A percentile compares a stretch with the other conserved stretches of the same genome.
Evolutionary conservation across 2,888 invertebrate genomes (phyloP).

Genomic region (Leptogaster cylindrica): DNA sequence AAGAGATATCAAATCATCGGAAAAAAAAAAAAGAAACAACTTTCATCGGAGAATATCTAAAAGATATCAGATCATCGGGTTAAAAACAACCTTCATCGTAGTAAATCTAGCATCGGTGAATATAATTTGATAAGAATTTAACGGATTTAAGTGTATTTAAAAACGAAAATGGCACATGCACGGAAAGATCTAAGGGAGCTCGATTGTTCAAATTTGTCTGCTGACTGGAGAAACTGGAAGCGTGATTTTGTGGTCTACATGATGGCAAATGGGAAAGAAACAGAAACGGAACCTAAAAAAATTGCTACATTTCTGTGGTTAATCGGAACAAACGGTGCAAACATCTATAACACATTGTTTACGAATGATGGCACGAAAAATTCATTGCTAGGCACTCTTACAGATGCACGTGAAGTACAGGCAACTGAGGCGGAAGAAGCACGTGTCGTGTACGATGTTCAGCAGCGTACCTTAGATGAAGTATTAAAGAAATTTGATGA

Average conservation of each 20-base stretch:
- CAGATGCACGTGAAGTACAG: neutral
- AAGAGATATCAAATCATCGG: no score
- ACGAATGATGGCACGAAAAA: neutral
- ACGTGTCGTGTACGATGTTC: no score
- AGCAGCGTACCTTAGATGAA: constrained; percentile 24
- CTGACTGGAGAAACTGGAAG: neutral
- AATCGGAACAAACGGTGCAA: neutral
- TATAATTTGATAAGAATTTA: no score
- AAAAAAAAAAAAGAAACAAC: no score
- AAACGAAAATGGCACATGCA: no score
- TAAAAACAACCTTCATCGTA: no score
- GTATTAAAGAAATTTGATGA: constrained; percentile 42
- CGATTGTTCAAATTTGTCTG: neutral
- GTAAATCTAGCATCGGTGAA: no score
- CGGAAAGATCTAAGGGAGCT: no score
- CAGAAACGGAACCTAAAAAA: neutral
- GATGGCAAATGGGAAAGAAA: neutral
- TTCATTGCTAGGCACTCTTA: neutral
- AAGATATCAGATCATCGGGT: no score
- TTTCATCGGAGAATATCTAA: no score
- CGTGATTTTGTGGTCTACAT: neutral
- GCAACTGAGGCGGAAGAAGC: neutral
- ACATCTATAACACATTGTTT: neutral
- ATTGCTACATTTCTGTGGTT: neutral
- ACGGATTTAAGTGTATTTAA: no score